A percentile compares a stretch with the other conserved stretches of the same genome.
These are phyloP conservation scores for Hymenochirus boettgeri DNA, from an alignment of 2,113 vertebrate species.

Conservation along the genomic window DNA sequence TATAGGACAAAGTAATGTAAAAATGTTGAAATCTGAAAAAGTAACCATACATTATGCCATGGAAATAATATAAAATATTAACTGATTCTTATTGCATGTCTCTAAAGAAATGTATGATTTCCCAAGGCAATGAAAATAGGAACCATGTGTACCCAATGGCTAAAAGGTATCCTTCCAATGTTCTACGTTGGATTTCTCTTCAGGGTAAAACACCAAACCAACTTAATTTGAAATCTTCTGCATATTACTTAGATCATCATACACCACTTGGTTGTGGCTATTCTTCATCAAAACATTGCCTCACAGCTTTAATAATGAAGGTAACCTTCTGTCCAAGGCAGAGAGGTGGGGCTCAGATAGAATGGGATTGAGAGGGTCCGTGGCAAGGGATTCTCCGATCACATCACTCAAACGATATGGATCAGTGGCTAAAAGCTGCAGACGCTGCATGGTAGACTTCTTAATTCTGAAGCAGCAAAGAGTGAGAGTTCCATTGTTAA, in stretches of 20 bases:
- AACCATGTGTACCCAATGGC: background rate
- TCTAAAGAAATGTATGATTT: background rate
- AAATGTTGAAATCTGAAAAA: too few relatives aligned
- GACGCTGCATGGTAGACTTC: conserved; percentile 64
- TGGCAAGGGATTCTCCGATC: conserved; percentile 61
- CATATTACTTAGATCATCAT: conserved; percentile 15
- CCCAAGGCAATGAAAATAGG: too few relatives aligned
- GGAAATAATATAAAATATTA: too few relatives aligned
- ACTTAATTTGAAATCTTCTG: background rate
- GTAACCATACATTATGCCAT: too few relatives aligned
- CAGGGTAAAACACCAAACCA: background rate
- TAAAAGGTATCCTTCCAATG: too few relatives aligned
- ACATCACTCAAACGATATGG: conserved; percentile 63
- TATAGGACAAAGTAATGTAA: too few relatives aligned
- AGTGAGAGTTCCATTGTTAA: background rate
- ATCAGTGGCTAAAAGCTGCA: conserved; percentile 61
- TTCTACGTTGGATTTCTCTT: too few relatives aligned
- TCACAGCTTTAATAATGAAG: conserved; percentile 49
- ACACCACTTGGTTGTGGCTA: conserved; percentile 1
- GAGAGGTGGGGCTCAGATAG: conserved; percentile 64
- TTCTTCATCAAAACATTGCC: conserved; percentile 40
- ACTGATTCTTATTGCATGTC: too few relatives aligned
- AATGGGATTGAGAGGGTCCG: conserved; percentile 62
- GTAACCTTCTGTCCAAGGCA: conserved; percentile 58
- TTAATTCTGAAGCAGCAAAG: conserved; percentile 58